These are phyloP conservation scores for Periparus ater DNA, from an alignment of 2,797 vertebrate genomes.

Conservation along the genomic window DNA sequence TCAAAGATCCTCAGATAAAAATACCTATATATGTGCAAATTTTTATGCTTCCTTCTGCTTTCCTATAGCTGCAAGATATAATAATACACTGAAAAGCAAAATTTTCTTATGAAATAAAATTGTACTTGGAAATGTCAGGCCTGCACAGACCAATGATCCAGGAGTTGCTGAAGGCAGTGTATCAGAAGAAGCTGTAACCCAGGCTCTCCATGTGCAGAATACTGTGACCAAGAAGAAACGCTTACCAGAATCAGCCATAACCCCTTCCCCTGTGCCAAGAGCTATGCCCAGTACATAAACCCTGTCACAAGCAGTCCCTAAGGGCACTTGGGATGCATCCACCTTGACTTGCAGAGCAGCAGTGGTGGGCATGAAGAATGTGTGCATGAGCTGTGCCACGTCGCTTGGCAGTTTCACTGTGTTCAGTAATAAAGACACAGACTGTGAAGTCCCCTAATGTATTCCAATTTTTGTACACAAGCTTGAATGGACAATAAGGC, in stretches of 20 bases:
- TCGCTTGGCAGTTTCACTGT: neutral
- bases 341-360: neutral
- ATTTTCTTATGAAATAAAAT: constrained; percentile 10
- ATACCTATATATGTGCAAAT: constrained; percentile 22
- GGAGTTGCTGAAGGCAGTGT: neutral
- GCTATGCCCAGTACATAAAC: neutral
- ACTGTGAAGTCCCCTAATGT: neutral
- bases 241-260: neutral
- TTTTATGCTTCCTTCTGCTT: constrained; percentile 11
- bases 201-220: neutral
- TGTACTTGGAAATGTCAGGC: constrained; percentile 24
- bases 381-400: fast-evolving
- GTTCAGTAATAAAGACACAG: neutral
- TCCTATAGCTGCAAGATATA: neutral
- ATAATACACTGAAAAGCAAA: neutral
- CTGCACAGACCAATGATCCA: neutral
- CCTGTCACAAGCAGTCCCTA: neutral
- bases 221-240: fast-evolving
- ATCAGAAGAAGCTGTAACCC: neutral
- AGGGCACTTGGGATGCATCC: neutral
- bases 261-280: neutral
- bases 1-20: neutral
- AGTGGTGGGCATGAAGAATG: neutral
- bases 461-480: neutral
- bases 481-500: neutral